Evolutionary conservation across 2,113 vertebrate genomes (phyloP).

Genomic region (Marmota monax): DNA sequence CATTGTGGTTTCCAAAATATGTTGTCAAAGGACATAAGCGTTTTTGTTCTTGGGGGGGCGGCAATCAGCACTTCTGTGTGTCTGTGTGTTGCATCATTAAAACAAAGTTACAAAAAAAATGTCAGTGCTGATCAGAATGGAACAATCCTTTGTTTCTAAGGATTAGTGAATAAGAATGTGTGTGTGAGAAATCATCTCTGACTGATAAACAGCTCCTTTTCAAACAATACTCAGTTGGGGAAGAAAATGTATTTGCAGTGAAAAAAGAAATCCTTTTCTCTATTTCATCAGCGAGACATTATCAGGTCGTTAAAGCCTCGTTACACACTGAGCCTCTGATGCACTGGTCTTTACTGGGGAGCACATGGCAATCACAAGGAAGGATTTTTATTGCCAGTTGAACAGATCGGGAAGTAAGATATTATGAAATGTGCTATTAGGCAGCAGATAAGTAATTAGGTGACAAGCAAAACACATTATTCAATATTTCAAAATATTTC

Average conservation of each 20-base stretch:
- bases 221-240: slow-evolving; percentile 42
- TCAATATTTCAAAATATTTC: slow-evolving; percentile 61
- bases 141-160: slow-evolving; percentile 60
- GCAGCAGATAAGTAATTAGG: slow-evolving; percentile 55
- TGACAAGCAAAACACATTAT: slow-evolving; percentile 68
- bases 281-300: slow-evolving; percentile 74
- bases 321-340: slow-evolving; percentile 62
- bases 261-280: slow-evolving; percentile 19
- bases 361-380: slow-evolving; percentile 25
- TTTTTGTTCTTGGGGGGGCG: not conserved
- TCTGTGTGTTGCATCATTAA: not conserved
- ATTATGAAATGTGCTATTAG: slow-evolving; percentile 59
- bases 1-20: not conserved
- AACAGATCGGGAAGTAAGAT: not conserved
- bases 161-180: not conserved
- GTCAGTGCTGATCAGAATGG: not conserved
- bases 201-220: slow-evolving; percentile 51
- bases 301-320: slow-evolving; percentile 67
- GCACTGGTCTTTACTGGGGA: slow-evolving; percentile 44
- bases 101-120: not conserved
- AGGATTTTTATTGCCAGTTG: slow-evolving; percentile 67
- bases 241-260: slow-evolving; percentile 62
- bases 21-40: not conserved
- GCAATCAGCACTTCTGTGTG: not conserved
- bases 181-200: slow-evolving; percentile 8